phyloP scores from a whole-genome alignment of 2,113 vertebrate species.

The Caranx ignobilis region DNA sequence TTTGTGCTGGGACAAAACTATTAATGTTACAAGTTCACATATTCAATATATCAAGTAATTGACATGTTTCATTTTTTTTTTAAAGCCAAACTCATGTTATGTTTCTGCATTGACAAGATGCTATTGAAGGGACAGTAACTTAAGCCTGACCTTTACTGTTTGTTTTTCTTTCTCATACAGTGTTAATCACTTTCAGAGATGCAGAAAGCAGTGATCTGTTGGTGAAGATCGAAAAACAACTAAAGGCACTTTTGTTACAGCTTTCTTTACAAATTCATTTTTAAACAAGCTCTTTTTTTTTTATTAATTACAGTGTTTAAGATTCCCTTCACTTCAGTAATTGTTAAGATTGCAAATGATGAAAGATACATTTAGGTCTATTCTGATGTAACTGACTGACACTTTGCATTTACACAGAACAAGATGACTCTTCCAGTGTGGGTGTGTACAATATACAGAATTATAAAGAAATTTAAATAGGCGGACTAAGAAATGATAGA shows the following conservation, averaged over 20 bases:
- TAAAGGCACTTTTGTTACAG: neutral
- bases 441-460: too few relatives aligned
- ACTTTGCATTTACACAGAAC: neutral
- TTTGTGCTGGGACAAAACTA: neutral
- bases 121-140: neutral
- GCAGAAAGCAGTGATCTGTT: neutral
- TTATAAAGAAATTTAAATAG: neutral
- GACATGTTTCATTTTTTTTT: neutral
- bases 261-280: neutral
- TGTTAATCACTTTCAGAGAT: neutral
- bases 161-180: neutral
- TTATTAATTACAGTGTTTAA: neutral
- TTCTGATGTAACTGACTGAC: conserved; percentile 6
- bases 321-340: neutral
- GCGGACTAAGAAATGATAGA: neutral
- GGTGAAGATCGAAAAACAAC: neutral
- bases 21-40: neutral
- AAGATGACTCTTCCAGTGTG: neutral
- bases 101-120: neutral
- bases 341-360: neutral
- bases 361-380: conserved; percentile 8
- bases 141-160: neutral
- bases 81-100: neutral
- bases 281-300: too few relatives aligned
- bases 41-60: neutral